Evolutionary conservation across 2,797 vertebrate genomes (phyloP).

Genomic region (Eutrigla gurnardus): DNA sequence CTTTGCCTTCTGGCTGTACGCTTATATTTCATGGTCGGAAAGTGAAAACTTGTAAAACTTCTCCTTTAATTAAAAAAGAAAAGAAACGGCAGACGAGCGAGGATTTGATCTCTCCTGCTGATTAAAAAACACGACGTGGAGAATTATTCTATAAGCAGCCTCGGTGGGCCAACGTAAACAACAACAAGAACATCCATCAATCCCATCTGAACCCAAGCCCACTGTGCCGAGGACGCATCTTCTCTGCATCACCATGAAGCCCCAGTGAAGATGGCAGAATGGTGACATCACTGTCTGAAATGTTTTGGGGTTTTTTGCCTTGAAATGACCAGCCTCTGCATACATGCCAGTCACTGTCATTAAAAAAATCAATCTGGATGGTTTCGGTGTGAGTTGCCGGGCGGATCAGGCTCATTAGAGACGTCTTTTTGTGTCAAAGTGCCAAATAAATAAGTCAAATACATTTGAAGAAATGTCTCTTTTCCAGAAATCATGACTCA

Average conservation of each 20-base stretch:
- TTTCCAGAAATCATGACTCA: too few relatives aligned
- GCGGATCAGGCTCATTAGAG: too few relatives aligned
- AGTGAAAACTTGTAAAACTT: background rate
- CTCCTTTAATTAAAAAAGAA: background rate
- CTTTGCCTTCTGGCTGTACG: background rate
- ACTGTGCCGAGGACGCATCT: slow-evolving; percentile 26
- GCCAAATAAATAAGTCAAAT: too few relatives aligned
- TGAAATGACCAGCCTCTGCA: background rate
- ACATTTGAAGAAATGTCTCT: too few relatives aligned
- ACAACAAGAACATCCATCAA: slow-evolving; percentile 26
- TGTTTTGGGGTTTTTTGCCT: background rate
- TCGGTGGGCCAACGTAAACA: slow-evolving; percentile 17
- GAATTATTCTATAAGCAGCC: slow-evolving; percentile 21
- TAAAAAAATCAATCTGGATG: too few relatives aligned
- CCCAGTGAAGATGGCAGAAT: slow-evolving; percentile 3
- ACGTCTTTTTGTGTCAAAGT: too few relatives aligned
- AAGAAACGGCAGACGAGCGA: background rate
- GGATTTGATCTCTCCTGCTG: background rate
- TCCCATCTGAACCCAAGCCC: slow-evolving; percentile 17
- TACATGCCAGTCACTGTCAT: background rate
- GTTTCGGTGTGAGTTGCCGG: too few relatives aligned
- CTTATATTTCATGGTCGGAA: background rate
- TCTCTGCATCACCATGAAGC: slow-evolving; percentile 2
- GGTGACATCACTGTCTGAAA: slow-evolving; percentile 12
- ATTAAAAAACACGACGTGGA: slow-evolving; percentile 17